Base-by-base conservation (phyloP, 2,888 invertebrate species). In the Neoaliturus tenellus region DNA sequence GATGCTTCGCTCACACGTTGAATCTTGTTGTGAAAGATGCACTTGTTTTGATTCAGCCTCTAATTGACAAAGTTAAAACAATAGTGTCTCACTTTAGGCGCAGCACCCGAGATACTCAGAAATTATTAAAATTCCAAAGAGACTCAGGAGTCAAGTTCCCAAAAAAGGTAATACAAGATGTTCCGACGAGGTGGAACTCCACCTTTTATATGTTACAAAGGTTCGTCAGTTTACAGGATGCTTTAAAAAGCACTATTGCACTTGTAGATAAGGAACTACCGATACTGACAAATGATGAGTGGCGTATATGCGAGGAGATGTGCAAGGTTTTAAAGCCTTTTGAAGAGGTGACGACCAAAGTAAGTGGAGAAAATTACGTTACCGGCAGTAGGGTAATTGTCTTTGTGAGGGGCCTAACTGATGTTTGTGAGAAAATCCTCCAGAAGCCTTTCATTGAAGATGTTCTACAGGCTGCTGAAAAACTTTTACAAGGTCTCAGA, bases 1-100 rank as follows among this genome's bases (percentile, higher is more conserved):
- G 82, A 23, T 82, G 82, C 55, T 82, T 31, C 35, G 73, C 82
- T 8, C 82, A 82, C 73, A 55, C 71, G 6, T n/a, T 82, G 20
- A 82, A 82, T 73, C 25, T 82, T 6, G 28, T 82, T 12, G 71
- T 82, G 4, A 31, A 73, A 23, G 51, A 55, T 82, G 82, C 82
- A 44, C 14, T 82, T 3, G 17, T 1, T 31, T 12, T 5, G n/a
- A 23, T 23, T 23, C 6, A 23, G 17, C 14, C 17, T 44, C 17
- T 71, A 28, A 44, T 39, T 2, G 41, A 67, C 0, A 81, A 81
- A 69, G 20, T 69, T 2, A 81, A 81, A 41, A 67, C 14, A 3
- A 67, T 81, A 41, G 81, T 81, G 8, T n/a, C 81, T 12, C 44
- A 39, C 17, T 62, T 81, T 62, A 81, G 41, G 44, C 20, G 78